A percentile compares a stretch with the other conserved stretches of the same genome.
Evolutionary conservation across 2,888 invertebrate genomes (phyloP).

Genomic region (Aphodius sticticus): DNA sequence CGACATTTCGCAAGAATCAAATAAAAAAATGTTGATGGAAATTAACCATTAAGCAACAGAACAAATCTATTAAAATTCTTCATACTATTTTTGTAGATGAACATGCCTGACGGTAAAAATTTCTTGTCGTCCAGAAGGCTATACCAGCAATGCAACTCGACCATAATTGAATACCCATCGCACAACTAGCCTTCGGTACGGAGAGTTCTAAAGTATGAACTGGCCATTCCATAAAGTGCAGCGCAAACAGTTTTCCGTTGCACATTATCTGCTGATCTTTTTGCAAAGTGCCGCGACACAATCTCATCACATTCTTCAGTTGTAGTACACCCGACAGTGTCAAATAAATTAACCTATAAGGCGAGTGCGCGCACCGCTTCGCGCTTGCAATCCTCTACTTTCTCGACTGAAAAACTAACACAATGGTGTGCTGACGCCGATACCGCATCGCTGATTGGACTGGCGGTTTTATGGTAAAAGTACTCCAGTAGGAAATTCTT

Average conservation of each 20-base stretch:
- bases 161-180: background rate
- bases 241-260: background rate
- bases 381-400: constrained; percentile 7
- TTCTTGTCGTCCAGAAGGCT: background rate
- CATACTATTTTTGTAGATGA: background rate
- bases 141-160: background rate
- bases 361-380: constrained; percentile 20
- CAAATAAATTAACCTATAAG: constrained; percentile 36
- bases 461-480: background rate
- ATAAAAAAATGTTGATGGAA: background rate
- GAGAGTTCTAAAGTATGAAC: background rate
- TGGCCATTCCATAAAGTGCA: background rate
- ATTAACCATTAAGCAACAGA: background rate
- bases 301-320: constrained; percentile 39
- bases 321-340: constrained; percentile 32
- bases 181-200: background rate
- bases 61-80: background rate
- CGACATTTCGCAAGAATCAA: too few relatives aligned
- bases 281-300: constrained; percentile 26
- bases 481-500: background rate
- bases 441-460: constrained; percentile 4
- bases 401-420: background rate
- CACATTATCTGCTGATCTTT: background rate
- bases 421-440: background rate
- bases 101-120: background rate